A percentile compares a stretch with the other conserved stretches of the same genome.
Evolutionary conservation across 2,113 vertebrate species (phyloP).

Genomic region (Xerus inauris): DNA sequence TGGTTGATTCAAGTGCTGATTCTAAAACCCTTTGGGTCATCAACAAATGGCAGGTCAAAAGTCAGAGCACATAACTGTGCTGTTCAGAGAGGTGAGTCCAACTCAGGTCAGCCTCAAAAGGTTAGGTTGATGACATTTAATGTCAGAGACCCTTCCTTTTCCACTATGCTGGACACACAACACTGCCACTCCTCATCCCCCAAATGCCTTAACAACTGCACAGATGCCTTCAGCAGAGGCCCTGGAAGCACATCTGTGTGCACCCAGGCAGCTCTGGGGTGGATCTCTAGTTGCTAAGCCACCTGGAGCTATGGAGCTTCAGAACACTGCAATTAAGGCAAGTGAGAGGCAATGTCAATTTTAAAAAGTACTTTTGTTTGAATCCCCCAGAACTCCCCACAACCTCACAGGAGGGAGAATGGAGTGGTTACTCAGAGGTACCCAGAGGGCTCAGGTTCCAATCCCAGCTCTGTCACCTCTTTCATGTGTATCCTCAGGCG

Average conservation of each 20-base stretch:
- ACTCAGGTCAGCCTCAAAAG: not conserved
- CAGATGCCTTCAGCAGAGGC: not conserved
- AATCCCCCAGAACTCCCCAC: not conserved
- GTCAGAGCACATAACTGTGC: not conserved
- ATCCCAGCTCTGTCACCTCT: not conserved
- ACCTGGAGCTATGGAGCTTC: not conserved
- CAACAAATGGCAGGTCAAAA: not conserved
- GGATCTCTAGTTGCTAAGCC: not conserved
- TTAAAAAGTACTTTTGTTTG: not conserved
- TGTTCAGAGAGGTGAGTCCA: not conserved
- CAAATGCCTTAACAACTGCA: not conserved
- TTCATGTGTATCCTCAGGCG: not conserved
- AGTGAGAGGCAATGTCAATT: not conserved
- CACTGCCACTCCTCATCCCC: no score
- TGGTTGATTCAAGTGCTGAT: not conserved
- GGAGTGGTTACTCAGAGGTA: not conserved
- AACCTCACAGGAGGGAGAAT: not conserved
- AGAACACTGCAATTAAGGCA: not conserved
- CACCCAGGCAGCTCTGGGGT: not conserved
- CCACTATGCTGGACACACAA: not conserved
- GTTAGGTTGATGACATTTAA: not conserved
- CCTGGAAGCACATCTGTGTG: not conserved
- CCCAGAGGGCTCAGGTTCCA: fast-evolving
- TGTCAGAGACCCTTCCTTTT: not conserved
- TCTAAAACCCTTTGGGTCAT: not conserved